These are phyloP conservation scores for Chlorops oryzae DNA, from an alignment of 1,140 invertebrate genomes.

Conservation along the genomic window DNA sequence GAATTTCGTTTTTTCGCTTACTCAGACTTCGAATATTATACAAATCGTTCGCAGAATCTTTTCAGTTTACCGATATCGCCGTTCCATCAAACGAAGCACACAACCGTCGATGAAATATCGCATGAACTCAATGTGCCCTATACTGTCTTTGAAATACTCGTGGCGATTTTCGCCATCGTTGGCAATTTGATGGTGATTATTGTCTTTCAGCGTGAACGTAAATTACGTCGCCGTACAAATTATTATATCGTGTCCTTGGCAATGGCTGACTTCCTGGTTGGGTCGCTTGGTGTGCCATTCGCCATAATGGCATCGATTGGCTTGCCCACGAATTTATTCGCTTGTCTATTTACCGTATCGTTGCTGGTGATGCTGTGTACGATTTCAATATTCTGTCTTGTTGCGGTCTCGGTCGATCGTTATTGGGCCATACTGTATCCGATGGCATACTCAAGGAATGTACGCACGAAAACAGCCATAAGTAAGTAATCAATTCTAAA, in stretches of 20 bases:
- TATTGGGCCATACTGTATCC: slow-evolving; percentile 89
- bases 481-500: slow-evolving; percentile 56
- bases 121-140: slow-evolving; percentile 42
- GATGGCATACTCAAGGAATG: slow-evolving; percentile 81
- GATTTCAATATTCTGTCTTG: slow-evolving; percentile 84
- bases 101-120: slow-evolving; percentile 17
- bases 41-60: slow-evolving; percentile 25
- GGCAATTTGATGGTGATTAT: slow-evolving; percentile 81
- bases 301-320: slow-evolving; percentile 69
- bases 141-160: slow-evolving; percentile 65
- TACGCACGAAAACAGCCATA: slow-evolving; percentile 74
- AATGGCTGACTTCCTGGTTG: slow-evolving; percentile 75
- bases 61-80: slow-evolving; percentile 30
- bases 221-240: slow-evolving; percentile 74
- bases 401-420: slow-evolving; percentile 83
- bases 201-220: slow-evolving; percentile 70
- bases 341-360: slow-evolving; percentile 82
- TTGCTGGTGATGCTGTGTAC: slow-evolving; percentile 82
- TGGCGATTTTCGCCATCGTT: slow-evolving; percentile 71
- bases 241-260: slow-evolving; percentile 88
- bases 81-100: slow-evolving; percentile 14
- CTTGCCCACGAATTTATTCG: slow-evolving; percentile 68
- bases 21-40: slow-evolving; percentile 29
- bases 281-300: slow-evolving; percentile 74
- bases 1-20: slow-evolving; percentile 37